A percentile compares a stretch with the other conserved stretches of the same genome.
phyloP scores from a whole-genome alignment of 2,113 vertebrate species.

The Esox niger region DNA sequence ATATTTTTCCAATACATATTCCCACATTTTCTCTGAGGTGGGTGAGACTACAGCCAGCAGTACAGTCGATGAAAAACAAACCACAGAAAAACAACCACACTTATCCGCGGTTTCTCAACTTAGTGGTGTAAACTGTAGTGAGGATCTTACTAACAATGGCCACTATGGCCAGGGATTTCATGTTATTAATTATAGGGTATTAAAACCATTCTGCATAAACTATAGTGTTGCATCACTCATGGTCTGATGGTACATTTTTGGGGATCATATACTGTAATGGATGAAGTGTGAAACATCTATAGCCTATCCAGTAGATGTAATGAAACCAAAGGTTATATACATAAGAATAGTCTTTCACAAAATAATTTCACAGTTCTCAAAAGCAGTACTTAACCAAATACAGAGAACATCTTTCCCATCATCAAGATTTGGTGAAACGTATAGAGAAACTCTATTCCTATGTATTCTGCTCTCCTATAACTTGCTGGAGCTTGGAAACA shows the following conservation, averaged over 20 bases:
- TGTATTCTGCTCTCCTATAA: constrained; percentile 21
- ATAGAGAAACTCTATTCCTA: constrained; percentile 36
- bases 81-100: background rate
- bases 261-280: constrained; percentile 2
- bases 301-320: background rate
- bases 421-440: constrained; percentile 36
- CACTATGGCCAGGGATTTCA: no score
- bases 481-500: constrained; percentile 26
- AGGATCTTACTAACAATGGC: no score
- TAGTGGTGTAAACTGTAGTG: background rate
- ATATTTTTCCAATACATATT: constrained; percentile 9
- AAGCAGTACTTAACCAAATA: background rate
- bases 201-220: background rate
- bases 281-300: background rate
- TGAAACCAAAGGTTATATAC: constrained; percentile 8
- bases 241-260: background rate
- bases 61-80: background rate
- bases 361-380: constrained; percentile 12
- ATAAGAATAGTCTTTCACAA: constrained; percentile 8
- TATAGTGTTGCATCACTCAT: background rate
- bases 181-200: no score
- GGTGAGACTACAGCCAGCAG: constrained; percentile 9
- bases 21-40: constrained; percentile 14
- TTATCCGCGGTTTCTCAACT: background rate
- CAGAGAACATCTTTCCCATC: constrained; percentile 2